Conservation (phyloP, 2,797 vertebrate genomes). For the Poecilia picta region DNA sequence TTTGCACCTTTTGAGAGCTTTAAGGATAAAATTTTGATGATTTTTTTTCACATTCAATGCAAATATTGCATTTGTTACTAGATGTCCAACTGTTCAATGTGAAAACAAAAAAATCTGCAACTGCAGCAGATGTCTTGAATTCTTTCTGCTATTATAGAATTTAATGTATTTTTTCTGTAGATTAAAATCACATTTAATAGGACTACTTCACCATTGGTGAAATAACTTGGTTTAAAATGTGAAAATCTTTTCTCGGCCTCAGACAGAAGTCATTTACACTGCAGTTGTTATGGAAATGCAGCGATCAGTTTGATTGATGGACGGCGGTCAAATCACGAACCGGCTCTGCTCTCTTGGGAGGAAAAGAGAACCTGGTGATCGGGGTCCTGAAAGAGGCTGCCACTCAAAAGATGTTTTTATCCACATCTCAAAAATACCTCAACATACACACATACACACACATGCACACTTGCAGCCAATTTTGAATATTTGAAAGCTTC, state of each 20-base stretch:
- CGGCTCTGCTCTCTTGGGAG: conserved; percentile 15
- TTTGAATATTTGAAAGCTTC: not conserved
- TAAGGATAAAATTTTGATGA: not conserved
- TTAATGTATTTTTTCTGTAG: conserved; percentile 25
- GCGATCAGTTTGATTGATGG: conserved; percentile 41
- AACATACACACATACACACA: not conserved
- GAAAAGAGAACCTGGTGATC: conserved; percentile 32
- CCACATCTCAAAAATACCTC: conserved; percentile 15
- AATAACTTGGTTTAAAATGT: conserved; percentile 22
- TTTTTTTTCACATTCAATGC: not conserved
- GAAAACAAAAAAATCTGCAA: not conserved
- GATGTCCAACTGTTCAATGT: not conserved
- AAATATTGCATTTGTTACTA: not conserved
- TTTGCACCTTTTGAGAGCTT: conserved; percentile 13
- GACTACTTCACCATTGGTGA: conserved; percentile 6
- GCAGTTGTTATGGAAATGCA: conserved; percentile 43
- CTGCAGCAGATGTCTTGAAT: not conserved
- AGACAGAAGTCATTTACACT: conserved; percentile 33
- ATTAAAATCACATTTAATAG: conserved; percentile 18
- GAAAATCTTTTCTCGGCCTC: conserved; percentile 22
- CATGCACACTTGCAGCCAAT: not conserved
- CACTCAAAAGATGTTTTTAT: conserved; percentile 43
- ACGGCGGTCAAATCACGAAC: conserved; percentile 31
- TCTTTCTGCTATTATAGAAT: not conserved
- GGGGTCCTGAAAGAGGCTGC: conserved; percentile 44